Evolutionary conservation across 2,113 vertebrate species (phyloP).

Genomic region (Pardalotus punctatus): DNA sequence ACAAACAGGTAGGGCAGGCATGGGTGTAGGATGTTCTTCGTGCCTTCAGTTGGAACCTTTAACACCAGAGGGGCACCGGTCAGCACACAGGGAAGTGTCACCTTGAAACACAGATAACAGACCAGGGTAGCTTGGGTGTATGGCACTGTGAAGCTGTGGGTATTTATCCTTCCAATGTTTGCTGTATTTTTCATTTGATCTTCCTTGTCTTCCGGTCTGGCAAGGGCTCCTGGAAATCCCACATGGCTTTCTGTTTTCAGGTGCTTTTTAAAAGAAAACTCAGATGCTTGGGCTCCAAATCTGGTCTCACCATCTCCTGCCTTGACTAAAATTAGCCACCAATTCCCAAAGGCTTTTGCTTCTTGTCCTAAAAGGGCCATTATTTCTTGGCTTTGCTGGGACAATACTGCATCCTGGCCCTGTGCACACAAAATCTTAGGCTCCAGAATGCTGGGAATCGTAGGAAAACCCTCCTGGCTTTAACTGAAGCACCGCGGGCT

Average conservation of each 20-base stretch:
- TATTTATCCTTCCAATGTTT: neutral
- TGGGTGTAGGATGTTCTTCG: neutral
- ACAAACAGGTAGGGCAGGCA: neutral
- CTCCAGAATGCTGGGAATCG: neutral
- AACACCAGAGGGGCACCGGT: too few species aligned
- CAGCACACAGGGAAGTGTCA: rapidly evolving
- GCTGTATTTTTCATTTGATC: neutral
- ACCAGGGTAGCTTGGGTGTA: neutral
- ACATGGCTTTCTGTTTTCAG: neutral
- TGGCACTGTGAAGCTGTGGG: neutral
- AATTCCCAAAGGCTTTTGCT: neutral
- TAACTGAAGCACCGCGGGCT: rapidly evolving
- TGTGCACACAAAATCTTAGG: too few species aligned
- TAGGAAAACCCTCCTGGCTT: neutral
- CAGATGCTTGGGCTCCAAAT: neutral
- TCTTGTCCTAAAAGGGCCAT: neutral
- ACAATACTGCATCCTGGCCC: rapidly evolving
- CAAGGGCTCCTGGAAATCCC: neutral
- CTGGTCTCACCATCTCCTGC: neutral
- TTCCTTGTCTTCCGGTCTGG: too few species aligned
- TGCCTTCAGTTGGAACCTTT: neutral
- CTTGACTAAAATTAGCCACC: neutral
- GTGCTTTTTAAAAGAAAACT: neutral
- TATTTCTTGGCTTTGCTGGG: neutral
- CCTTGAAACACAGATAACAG: neutral